Percentiles rank a stretch among this genome's conserved stretches.
phyloP scores from a whole-genome alignment of 37 sponge, comb jelly and placozoan species.

The Agelas oroides region DNA sequence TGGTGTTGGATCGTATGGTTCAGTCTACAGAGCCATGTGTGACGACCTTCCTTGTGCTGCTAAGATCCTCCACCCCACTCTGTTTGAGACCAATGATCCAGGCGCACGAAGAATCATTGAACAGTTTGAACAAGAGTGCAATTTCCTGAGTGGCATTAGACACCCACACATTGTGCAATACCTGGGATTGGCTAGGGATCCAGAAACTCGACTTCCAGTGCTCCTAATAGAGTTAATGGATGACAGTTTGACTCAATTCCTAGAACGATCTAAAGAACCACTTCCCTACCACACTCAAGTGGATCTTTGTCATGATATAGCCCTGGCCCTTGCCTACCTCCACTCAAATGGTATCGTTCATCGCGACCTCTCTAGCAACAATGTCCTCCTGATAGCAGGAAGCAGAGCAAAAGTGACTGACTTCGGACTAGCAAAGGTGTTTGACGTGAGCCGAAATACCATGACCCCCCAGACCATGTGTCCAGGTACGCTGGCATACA shows the following conservation, averaged over 20 bases:
- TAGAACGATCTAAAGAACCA: not conserved
- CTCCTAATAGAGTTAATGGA: conserved; percentile 20
- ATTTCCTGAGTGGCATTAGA: not conserved
- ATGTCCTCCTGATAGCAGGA: not conserved
- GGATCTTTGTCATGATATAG: not conserved
- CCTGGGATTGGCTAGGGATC: not conserved
- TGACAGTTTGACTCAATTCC: not conserved
- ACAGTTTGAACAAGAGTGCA: conserved; percentile 3
- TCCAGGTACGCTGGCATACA: conserved; percentile 21
- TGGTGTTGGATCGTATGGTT: not conserved
- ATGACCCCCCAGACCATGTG: conserved; percentile 6
- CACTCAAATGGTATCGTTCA: not conserved
- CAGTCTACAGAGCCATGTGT: not conserved
- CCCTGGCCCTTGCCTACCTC: conserved; percentile 6
- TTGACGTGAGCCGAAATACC: not conserved
- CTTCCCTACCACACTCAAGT: not conserved
- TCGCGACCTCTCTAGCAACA: conserved; percentile 4
- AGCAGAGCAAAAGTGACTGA: conserved; percentile 1
- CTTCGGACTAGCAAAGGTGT: conserved; percentile 3
- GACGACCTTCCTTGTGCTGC: not conserved
- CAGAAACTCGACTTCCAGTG: conserved; percentile 4
- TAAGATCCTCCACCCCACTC: not conserved
- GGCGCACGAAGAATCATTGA: not conserved
- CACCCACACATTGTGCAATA: conserved; percentile 17
- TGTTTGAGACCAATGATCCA: not conserved